Conservation (phyloP, 1,140 invertebrate genomes). For the Teleogryllus occipitalis region DNA sequence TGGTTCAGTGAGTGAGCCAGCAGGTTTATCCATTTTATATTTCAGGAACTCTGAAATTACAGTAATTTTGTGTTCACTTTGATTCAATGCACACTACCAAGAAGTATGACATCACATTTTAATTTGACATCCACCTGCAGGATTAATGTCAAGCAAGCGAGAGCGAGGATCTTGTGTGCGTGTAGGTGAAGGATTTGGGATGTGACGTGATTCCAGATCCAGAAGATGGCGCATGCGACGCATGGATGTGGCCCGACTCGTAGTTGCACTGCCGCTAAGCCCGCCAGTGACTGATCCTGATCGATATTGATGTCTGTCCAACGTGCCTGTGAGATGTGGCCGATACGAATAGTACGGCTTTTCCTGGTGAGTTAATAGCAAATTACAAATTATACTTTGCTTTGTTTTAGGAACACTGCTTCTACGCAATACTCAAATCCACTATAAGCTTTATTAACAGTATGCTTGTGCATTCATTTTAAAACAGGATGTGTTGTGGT, state of each 20-base stretch:
- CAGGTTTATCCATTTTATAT: constrained; percentile 79
- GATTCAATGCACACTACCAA: not conserved
- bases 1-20: constrained; percentile 28
- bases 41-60: constrained; percentile 71
- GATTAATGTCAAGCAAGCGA: constrained; percentile 78
- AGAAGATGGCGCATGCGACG: constrained; percentile 69
- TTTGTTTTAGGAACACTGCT: not conserved
- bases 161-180: constrained; percentile 43
- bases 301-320: constrained; percentile 39
- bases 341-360: constrained; percentile 44
- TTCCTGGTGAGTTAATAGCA: constrained; percentile 20
- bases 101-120: not conserved
- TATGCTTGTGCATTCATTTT: not conserved
- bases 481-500: not conserved
- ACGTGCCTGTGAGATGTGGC: constrained; percentile 39
- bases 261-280: constrained; percentile 38
- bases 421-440: not conserved
- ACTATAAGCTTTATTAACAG: not conserved
- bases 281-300: constrained; percentile 32
- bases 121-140: constrained; percentile 50
- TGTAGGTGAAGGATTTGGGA: constrained; percentile 64
- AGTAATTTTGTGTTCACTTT: not conserved
- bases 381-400: constrained; percentile 1
- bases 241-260: constrained; percentile 58
- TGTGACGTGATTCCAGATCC: constrained; percentile 58